phyloP scores from a whole-genome alignment of 2,888 invertebrate genomes.

The Spodoptera littoralis region DNA sequence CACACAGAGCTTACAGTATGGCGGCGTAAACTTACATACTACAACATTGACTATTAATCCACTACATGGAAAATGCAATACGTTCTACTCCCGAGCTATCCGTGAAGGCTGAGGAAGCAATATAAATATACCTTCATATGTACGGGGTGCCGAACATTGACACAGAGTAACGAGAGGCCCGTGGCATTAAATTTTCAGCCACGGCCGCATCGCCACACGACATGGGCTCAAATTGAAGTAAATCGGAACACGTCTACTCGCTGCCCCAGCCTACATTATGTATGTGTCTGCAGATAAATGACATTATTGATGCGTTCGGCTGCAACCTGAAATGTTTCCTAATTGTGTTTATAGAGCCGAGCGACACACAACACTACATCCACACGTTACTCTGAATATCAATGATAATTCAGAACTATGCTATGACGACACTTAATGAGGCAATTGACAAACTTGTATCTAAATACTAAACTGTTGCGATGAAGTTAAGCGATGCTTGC shows the following conservation, averaged over 20 bases:
- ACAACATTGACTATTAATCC: slow-evolving; percentile 54
- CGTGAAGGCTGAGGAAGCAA: slow-evolving; percentile 44
- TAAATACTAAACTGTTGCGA: not conserved
- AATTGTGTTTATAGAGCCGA: not conserved
- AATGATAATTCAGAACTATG: not conserved
- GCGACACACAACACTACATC: not conserved
- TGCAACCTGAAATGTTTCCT: slow-evolving; percentile 23
- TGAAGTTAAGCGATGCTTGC: slow-evolving; percentile 16
- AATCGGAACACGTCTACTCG: slow-evolving; percentile 61
- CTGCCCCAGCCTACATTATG: slow-evolving; percentile 45
- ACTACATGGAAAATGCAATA: slow-evolving; percentile 56
- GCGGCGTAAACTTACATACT: slow-evolving; percentile 36
- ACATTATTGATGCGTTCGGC: slow-evolving; percentile 42
- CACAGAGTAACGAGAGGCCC: slow-evolving; percentile 69
- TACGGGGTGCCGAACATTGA: slow-evolving; percentile 65
- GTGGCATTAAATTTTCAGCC: slow-evolving; percentile 74
- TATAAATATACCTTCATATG: slow-evolving; percentile 59
- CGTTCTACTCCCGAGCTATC: slow-evolving; percentile 32
- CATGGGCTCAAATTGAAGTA: slow-evolving; percentile 71
- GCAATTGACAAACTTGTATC: not conserved
- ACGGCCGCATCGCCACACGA: slow-evolving; percentile 64
- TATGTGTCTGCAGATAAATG: slow-evolving; percentile 42
- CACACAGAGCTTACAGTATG: slow-evolving; percentile 27
- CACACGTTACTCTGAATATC: no score
- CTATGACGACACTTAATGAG: not conserved